Base-by-base conservation (phyloP, 2,113 vertebrate genomes). In the Syngnathus scovelli region DNA sequence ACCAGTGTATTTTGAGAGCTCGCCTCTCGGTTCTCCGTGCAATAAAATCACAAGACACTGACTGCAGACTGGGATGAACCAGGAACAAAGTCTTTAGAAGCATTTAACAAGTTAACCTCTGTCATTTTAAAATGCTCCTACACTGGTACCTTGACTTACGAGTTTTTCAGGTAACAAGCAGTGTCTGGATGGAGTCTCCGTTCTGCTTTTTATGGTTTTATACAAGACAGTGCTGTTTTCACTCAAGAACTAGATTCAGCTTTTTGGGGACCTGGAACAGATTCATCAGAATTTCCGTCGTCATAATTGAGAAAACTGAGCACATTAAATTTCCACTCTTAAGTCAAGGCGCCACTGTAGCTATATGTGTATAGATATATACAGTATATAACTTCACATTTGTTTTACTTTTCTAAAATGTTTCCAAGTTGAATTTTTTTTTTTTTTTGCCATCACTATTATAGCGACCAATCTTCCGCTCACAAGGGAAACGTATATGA, bases 11-110 rank as follows among this genome's bases (percentile, higher is more conserved):
- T 86, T 58, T 82, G 76, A 85, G 83, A 80, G 82, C 39, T 9
- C 67, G 69, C 73, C 84, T 89, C 86, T 87, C 83, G 71, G 68
- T 72, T 72, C 80, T 85, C 82, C 86, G 87, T 89, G 89, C 90
- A 90, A 90, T 90, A 91, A 89, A 58, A 80, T 78, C 69, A 62
- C 58, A 61, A 76, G 71, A 77, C 71, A 84, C 69, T 71, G 70
- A 52, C 19, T 67, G 48, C 74, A 75, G 79, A 78, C 85, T 86
- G 85, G 82, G 85, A 89, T 83, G 85, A 83, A 74, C 61, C 83
- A 67, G 58, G 72, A 62, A 68, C 72, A 77, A 44, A 74, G 2
- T 73, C 69, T 86, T 88, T 85, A 85, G 78, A 86, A 87, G 74
- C 81, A 86, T 72, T 66, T 86, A 80, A 70, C 61, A 85, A 87